Evolutionary conservation across 2,888 invertebrate genomes (phyloP).

Genomic region (Ophonus ardosiacus): DNA sequence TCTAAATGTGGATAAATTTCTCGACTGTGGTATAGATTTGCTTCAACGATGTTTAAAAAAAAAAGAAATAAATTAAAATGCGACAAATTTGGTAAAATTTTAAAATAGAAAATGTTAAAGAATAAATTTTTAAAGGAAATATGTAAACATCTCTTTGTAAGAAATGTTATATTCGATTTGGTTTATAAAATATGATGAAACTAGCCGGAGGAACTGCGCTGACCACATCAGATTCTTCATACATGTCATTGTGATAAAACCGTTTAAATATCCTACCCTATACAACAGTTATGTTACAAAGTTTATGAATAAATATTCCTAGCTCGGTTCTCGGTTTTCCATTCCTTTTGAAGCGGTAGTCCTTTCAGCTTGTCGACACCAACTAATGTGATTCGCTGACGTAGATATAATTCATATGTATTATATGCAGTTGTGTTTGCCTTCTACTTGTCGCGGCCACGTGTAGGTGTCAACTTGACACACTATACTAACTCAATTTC

Average conservation of each 20-base stretch:
- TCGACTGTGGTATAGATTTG: too few species aligned
- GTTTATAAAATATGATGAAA: too few species aligned
- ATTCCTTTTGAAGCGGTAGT: conserved; percentile 34
- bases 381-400: conserved; percentile 30
- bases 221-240: neutral
- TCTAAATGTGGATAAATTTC: too few species aligned
- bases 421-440: conserved; percentile 33
- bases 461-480: conserved; percentile 14
- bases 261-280: neutral
- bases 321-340: neutral
- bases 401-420: conserved; percentile 26
- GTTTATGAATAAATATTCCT: neutral
- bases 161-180: too few species aligned
- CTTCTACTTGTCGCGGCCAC: conserved; percentile 11
- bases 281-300: neutral
- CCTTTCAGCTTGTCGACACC: conserved; percentile 29
- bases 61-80: too few species aligned
- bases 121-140: too few species aligned
- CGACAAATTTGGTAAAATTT: too few species aligned
- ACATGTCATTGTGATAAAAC: neutral
- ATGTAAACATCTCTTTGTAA: too few species aligned
- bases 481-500: neutral
- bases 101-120: too few species aligned
- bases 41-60: too few species aligned
- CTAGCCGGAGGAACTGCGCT: too few species aligned